Evolutionary conservation across 2,888 invertebrate genomes (phyloP).

Genomic region (Plebejus argus): DNA sequence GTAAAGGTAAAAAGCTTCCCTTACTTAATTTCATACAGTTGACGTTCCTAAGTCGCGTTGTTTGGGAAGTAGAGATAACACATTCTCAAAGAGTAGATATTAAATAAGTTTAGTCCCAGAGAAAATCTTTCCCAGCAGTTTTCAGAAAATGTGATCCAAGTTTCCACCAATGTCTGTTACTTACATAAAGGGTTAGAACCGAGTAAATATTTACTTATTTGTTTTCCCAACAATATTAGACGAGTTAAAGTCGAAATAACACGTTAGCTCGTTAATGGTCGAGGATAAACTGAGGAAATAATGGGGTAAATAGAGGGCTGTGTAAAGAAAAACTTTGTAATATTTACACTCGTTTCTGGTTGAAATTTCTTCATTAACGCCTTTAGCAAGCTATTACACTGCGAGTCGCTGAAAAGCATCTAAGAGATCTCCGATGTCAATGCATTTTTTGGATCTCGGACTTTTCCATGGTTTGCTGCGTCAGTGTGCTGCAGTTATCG

Average conservation of each 20-base stretch:
- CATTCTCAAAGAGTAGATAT: conserved; percentile 17
- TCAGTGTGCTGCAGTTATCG: too few relatives aligned
- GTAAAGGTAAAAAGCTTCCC: not conserved
- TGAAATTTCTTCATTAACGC: not conserved
- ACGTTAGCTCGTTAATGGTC: conserved; percentile 9
- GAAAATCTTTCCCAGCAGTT: conserved; percentile 20
- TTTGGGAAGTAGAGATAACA: conserved; percentile 11
- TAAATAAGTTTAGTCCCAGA: conserved; percentile 22
- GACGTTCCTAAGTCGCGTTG: not conserved
- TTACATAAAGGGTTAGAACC: conserved; percentile 15
- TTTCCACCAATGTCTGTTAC: conserved; percentile 20
- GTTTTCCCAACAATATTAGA: conserved; percentile 22
- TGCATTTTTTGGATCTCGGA: not conserved
- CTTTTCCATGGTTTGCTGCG: not conserved
- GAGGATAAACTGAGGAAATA: conserved; percentile 8
- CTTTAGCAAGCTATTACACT: not conserved
- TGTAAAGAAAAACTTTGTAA: not conserved
- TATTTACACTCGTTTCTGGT: conserved; percentile 6
- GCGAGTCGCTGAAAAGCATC: not conserved
- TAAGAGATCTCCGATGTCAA: not conserved
- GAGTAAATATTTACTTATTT: conserved; percentile 22
- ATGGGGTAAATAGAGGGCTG: not conserved
- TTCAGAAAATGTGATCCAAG: conserved; percentile 17
- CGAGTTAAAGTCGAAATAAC: conserved; percentile 18
- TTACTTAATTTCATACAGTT: not conserved